phyloP scores from a whole-genome alignment of 1,140 invertebrate species.

The Drosophila nigromelanica region DNA sequence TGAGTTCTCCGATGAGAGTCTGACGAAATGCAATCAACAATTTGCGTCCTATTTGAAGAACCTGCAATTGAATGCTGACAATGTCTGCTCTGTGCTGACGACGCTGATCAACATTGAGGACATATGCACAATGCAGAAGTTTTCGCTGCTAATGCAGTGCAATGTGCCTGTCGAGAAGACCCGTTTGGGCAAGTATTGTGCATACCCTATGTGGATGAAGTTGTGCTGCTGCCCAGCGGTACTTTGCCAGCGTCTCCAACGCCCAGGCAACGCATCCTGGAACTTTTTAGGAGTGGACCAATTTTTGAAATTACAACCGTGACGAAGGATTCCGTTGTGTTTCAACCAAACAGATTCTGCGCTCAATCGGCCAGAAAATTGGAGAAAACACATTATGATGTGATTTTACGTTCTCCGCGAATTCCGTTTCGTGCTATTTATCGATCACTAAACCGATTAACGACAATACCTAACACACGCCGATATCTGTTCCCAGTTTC shows the following conservation, averaged over 20 bases:
- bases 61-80: constrained; percentile 30
- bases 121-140: constrained; percentile 36
- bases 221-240: constrained; percentile 54
- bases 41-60: constrained; percentile 35
- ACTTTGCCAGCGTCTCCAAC: constrained; percentile 16
- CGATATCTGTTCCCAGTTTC: constrained; percentile 6
- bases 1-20: constrained; percentile 34
- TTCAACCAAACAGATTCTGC: neutral
- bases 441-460: neutral
- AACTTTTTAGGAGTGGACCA: neutral
- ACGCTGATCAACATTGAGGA: constrained; percentile 53
- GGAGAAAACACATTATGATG: constrained; percentile 12
- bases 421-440: constrained; percentile 42
- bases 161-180: neutral
- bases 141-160: constrained; percentile 24
- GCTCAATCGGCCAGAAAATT: neutral
- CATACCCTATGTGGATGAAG: constrained; percentile 46
- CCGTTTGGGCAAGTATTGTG: constrained; percentile 17
- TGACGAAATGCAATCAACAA: neutral
- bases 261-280: neutral
- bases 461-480: neutral
- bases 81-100: constrained; percentile 38
- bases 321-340: neutral
- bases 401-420: constrained; percentile 57
- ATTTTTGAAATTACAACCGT: neutral